A percentile compares a stretch with the other conserved stretches of the same genome.
Evolutionary conservation across 1,140 invertebrate species (phyloP).

Genomic region (Drosophila cardini): DNA sequence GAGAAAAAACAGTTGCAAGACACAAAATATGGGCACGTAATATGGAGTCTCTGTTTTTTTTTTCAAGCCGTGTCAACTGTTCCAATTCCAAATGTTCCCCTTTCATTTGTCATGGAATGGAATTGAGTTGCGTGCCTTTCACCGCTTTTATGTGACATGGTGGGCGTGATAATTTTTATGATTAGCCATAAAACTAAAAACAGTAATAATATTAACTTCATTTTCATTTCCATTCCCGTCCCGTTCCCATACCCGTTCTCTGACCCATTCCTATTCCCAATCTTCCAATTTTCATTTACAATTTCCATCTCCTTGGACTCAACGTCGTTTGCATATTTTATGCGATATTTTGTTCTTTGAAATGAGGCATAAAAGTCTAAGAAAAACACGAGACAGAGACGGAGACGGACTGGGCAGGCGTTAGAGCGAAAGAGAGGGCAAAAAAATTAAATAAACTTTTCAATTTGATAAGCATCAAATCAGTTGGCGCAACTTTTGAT

Average conservation of each 20-base stretch:
- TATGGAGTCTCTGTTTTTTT: neutral
- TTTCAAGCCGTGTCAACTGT: conserved; percentile 4
- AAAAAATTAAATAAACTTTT: conserved; percentile 63
- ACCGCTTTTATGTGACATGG: conserved; percentile 62
- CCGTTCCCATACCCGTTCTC: neutral
- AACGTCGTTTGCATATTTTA: conserved; percentile 70
- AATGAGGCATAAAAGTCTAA: conserved; percentile 47
- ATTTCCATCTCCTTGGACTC: conserved; percentile 21
- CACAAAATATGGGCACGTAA: conserved; percentile 27
- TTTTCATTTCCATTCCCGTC: conserved; percentile 70
- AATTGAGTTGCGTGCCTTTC: conserved; percentile 28
- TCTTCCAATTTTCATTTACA: conserved; percentile 2
- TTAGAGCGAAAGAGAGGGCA: neutral
- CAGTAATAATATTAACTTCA: conserved; percentile 83
- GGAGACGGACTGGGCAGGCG: neutral
- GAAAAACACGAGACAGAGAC: neutral
- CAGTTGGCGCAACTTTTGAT: conserved; percentile 72
- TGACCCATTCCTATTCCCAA: too few species aligned
- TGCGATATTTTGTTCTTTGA: conserved; percentile 49
- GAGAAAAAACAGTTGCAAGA: neutral
- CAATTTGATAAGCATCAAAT: conserved; percentile 80
- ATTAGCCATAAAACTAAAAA: conserved; percentile 82
- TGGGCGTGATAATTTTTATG: conserved; percentile 83
- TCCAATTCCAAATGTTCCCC: neutral
- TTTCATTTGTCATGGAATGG: neutral